Evolutionary conservation across 1,140 invertebrate genomes (phyloP).

Genomic region (Leptinotarsa texana): DNA sequence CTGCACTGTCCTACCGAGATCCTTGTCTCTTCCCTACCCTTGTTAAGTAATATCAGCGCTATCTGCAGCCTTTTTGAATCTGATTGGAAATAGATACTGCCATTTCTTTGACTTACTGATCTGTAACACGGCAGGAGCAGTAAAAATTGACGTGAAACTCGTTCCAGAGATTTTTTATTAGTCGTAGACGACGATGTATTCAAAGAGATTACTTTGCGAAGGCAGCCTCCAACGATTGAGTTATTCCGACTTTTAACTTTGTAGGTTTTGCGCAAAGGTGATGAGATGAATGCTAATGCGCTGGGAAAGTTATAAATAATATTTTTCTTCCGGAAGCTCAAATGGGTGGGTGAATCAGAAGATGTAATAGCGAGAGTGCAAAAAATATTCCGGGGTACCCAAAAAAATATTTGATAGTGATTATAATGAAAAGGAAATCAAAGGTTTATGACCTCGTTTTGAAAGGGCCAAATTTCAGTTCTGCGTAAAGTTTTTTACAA

Average conservation of each 20-base stretch:
- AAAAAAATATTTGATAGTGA: too few species aligned
- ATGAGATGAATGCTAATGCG: neutral
- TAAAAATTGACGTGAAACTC: conserved; percentile 32
- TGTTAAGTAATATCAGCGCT: conserved; percentile 37
- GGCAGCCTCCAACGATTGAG: neutral
- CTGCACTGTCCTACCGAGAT: conserved; percentile 10
- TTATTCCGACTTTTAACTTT: neutral
- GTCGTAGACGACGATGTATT: neutral
- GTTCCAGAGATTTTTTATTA: conserved; percentile 9
- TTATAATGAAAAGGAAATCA: too few species aligned
- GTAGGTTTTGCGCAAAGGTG: neutral
- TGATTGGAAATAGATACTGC: conserved; percentile 40
- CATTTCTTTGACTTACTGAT: conserved; percentile 40
- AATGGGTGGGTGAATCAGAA: too few species aligned
- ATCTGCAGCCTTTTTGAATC: conserved; percentile 32
- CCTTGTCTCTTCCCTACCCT: conserved; percentile 21
- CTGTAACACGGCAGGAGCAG: conserved; percentile 30
- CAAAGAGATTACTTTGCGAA: conserved; percentile 11
- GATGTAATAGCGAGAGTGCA: too few species aligned
- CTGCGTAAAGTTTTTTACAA: too few species aligned
- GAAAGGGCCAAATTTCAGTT: too few species aligned
- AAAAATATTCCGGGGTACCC: too few species aligned
- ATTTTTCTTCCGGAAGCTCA: too few species aligned
- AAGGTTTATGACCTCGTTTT: too few species aligned
- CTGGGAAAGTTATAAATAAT: too few species aligned